Conservation (phyloP, 2,888 invertebrate species). For the Phanerotoma sp. region DNA sequence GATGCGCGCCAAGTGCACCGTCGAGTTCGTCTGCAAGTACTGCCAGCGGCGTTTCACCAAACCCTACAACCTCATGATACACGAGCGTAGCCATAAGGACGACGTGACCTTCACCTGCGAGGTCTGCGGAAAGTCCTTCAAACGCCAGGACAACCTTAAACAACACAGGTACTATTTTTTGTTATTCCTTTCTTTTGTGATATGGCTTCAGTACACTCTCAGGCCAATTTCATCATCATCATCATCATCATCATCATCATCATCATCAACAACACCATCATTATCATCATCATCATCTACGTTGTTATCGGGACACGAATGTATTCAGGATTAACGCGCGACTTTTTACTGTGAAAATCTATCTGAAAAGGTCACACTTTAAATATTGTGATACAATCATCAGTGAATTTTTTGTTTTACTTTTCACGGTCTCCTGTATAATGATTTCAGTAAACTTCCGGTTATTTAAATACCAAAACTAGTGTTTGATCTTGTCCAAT, state of each 20-base stretch:
- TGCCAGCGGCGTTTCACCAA: conserved; percentile 98
- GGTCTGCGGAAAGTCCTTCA: conserved; percentile 93
- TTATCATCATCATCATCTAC: too few species aligned
- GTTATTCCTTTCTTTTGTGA: conserved; percentile 5
- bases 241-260: not conserved
- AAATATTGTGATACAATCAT: too few species aligned
- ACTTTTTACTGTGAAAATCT: too few species aligned
- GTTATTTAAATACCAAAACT: not conserved
- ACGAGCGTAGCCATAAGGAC: conserved; percentile 96
- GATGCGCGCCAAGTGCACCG: conserved; percentile 58
- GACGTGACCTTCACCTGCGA: conserved; percentile 96
- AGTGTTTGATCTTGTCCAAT: not conserved
- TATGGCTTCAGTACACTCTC: not conserved
- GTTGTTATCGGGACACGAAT: too few species aligned
- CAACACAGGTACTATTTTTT: conserved; percentile 72
- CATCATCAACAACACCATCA: not conserved
- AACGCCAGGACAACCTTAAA: conserved; percentile 90
- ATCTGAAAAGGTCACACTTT: too few species aligned
- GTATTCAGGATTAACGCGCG: not conserved
- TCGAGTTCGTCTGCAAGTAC: conserved; percentile 94
- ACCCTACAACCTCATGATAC: conserved; percentile 95
- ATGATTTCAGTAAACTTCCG: not conserved
- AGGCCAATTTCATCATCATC: not conserved
- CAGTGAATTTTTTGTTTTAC: too few species aligned
- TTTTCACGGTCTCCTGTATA: not conserved